Percentiles rank a stretch among this genome's conserved stretches.
Conservation (phyloP, 2,797 vertebrate genomes). For the Micrastur ruficollis region DNA sequence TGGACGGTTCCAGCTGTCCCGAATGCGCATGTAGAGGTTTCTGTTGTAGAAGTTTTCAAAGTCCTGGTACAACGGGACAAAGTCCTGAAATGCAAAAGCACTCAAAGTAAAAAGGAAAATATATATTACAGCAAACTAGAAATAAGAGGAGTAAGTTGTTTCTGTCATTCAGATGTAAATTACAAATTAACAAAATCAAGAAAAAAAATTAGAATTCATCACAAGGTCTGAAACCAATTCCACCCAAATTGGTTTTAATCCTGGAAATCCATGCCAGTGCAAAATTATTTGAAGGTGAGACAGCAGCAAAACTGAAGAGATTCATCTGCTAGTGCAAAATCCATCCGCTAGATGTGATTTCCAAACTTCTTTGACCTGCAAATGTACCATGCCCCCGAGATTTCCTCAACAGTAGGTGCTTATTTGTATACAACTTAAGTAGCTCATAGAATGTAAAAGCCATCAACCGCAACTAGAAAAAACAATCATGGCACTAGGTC, state of each 20-base stretch:
- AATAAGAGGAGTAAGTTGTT: neutral
- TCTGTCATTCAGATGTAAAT: neutral
- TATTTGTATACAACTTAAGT: neutral
- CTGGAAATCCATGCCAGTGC: neutral
- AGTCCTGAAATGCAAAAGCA: slow-evolving; percentile 82
- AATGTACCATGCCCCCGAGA: neutral
- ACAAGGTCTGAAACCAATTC: neutral
- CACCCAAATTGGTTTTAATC: neutral
- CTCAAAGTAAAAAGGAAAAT: neutral
- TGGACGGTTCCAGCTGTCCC: slow-evolving; percentile 96
- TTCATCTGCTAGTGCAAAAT: neutral
- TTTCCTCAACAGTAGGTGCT: neutral
- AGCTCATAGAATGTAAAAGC: neutral
- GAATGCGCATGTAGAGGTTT: slow-evolving; percentile 95
- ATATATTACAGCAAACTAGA: neutral
- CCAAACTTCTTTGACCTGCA: neutral
- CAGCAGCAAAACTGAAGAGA: neutral
- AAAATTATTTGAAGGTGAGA: neutral
- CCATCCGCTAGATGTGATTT: neutral
- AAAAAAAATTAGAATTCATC: neutral
- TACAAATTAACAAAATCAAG: neutral
- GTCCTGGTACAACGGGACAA: slow-evolving; percentile 96
- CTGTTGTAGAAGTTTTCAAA: slow-evolving; percentile 98
- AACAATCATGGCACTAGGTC: neutral
- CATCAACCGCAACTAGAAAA: neutral